Evolutionary conservation across 2,113 vertebrate species (phyloP).

Genomic region (Cynopterus brachyotis): DNA sequence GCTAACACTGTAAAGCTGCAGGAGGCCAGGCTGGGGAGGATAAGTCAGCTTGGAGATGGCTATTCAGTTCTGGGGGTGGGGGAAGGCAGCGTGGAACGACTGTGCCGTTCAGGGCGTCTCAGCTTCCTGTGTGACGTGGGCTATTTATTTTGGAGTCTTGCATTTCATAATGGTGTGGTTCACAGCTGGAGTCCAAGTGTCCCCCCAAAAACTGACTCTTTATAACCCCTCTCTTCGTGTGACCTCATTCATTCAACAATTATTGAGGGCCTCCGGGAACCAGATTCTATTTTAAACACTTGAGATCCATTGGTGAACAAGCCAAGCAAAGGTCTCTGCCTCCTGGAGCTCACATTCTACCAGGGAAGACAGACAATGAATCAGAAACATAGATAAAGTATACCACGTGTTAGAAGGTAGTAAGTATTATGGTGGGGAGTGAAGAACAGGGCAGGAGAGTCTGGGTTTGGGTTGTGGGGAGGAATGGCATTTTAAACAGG

Average conservation of each 20-base stretch:
- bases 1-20: not conserved
- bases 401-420: not conserved
- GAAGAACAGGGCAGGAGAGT: not conserved
- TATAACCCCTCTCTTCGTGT: not conserved
- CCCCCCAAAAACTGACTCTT: not conserved
- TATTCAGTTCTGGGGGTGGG: not conserved
- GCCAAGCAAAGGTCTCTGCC: not conserved
- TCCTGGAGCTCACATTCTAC: not conserved
- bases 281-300: not conserved
- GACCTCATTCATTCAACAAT: not conserved
- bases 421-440: not conserved
- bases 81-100: not conserved
- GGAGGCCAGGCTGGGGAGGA: not conserved
- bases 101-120: accelerated
- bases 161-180: not conserved
- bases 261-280: not conserved
- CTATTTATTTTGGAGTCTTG: not conserved
- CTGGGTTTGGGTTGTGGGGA: not conserved
- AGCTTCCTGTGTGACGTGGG: accelerated
- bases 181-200: not conserved
- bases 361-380: not conserved
- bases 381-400: not conserved
- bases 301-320: not conserved
- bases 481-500: not conserved
- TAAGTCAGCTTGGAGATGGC: not conserved